These are phyloP conservation scores for Acanthacorydalis orientalis DNA, from an alignment of 2,888 invertebrate genomes.

Conservation along the genomic window DNA sequence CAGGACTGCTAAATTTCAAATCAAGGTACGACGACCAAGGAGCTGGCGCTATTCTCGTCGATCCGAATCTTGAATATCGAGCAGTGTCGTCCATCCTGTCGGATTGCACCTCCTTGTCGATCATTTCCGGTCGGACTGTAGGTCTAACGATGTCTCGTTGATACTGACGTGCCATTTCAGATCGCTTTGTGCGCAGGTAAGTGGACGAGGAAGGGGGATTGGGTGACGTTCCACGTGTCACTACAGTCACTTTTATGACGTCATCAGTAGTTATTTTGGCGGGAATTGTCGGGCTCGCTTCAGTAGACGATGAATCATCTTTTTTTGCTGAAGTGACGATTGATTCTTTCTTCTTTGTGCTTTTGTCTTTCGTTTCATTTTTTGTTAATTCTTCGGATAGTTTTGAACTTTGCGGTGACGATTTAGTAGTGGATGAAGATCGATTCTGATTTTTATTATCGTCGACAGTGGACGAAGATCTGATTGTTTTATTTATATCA, in stretches of 20 bases:
- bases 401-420: too few species aligned
- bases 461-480: too few species aligned
- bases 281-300: not conserved
- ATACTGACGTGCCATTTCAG: constrained; percentile 54
- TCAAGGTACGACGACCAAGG: constrained; percentile 48
- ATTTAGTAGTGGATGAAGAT: too few species aligned
- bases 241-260: constrained; percentile 38
- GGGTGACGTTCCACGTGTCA: constrained; percentile 65
- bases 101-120: constrained; percentile 58
- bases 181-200: constrained; percentile 46
- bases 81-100: constrained; percentile 54
- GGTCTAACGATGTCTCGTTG: constrained; percentile 50
- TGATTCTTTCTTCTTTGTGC: not conserved
- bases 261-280: constrained; percentile 11
- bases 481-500: too few species aligned
- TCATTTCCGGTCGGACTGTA: constrained; percentile 35
- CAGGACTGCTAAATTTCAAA: constrained; percentile 27
- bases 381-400: not conserved
- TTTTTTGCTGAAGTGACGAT: not conserved
- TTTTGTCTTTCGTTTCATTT: not conserved
- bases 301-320: not conserved
- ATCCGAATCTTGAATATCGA: constrained; percentile 41
- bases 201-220: constrained; percentile 47
- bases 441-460: too few species aligned
- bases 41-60: constrained; percentile 33